These are phyloP conservation scores for Triplophysa rosa DNA, from an alignment of 2,113 vertebrate genomes.

Conservation along the genomic window DNA sequence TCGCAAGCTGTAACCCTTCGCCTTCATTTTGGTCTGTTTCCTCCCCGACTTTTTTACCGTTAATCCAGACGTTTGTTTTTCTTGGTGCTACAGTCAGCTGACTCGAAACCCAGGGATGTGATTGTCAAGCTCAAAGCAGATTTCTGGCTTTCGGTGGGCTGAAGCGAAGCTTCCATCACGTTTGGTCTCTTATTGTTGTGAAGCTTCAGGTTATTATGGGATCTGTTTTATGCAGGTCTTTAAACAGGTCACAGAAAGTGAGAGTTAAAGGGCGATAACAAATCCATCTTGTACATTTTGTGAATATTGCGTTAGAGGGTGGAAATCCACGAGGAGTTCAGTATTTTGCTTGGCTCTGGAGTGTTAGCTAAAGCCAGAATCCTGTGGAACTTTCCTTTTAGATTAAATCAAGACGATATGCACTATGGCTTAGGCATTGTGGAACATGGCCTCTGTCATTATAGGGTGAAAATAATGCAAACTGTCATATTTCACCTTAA, in stretches of 20 bases:
- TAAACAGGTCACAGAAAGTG: conserved; percentile 4
- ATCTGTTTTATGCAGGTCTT: conserved; percentile 22
- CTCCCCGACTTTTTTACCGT: conserved; percentile 16
- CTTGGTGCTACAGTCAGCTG: conserved; percentile 50
- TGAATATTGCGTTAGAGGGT: conserved; percentile 30
- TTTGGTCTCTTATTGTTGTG: not conserved
- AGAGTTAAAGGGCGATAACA: not conserved
- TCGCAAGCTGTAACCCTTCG: conserved; percentile 18
- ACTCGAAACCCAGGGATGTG: conserved; percentile 55
- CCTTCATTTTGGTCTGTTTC: conserved; percentile 28
- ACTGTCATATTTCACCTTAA: not conserved
- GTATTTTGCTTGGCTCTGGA: conserved; percentile 6
- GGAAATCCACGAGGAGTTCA: not conserved
- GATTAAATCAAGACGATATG: conserved; percentile 39
- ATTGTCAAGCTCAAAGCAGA: conserved; percentile 48
- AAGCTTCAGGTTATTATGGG: not conserved
- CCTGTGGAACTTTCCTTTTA: conserved; percentile 13
- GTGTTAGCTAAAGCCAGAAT: conserved; percentile 25
- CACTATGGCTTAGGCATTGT: conserved; percentile 27
- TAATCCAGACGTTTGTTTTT: conserved; percentile 41
- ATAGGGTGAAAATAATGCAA: not conserved
- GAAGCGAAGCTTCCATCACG: not conserved
- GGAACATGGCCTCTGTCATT: not conserved
- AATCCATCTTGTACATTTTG: conserved; percentile 21
- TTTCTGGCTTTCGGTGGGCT: conserved; percentile 33